Percentiles rank a stretch among this genome's conserved stretches.
phyloP scores from a whole-genome alignment of 2,113 vertebrate genomes.

The Raphicerus campestris region DNA sequence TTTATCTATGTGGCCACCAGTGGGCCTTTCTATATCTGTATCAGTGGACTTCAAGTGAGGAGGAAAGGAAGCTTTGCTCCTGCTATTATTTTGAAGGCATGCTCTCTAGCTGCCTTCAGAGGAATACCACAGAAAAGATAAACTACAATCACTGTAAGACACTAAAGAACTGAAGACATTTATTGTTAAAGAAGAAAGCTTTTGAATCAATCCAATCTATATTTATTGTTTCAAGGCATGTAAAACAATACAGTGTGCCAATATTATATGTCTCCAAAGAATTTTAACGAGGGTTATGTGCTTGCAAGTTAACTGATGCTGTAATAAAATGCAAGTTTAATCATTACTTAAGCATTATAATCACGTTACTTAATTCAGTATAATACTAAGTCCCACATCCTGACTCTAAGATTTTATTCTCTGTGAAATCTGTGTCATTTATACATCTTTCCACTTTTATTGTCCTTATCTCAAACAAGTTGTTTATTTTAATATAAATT shows the following conservation, averaged over 20 bases:
- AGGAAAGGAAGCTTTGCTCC: neutral
- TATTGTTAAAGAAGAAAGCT: neutral
- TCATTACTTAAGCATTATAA: constrained; percentile 22
- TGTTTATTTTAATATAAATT: neutral
- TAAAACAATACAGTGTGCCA: neutral
- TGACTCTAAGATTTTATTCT: neutral
- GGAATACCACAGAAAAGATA: neutral
- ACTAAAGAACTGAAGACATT: neutral
- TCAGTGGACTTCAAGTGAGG: neutral
- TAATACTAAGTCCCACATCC: neutral
- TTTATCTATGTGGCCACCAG: neutral
- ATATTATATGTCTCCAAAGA: neutral
- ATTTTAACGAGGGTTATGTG: neutral
- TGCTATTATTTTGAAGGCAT: neutral
- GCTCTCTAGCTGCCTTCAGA: neutral
- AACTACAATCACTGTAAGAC: constrained; percentile 3
- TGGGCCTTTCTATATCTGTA: neutral
- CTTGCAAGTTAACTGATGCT: neutral
- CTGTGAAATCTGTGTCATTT: neutral
- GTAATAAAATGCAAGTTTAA: neutral
- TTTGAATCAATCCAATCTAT: constrained; percentile 30
- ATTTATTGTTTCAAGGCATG: constrained; percentile 10
- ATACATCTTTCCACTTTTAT: neutral
- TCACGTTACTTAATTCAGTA: neutral
- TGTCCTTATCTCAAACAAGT: neutral